Conservation (phyloP, 2,113 vertebrate species). For the mouse (Mus musculus) region DNA sequence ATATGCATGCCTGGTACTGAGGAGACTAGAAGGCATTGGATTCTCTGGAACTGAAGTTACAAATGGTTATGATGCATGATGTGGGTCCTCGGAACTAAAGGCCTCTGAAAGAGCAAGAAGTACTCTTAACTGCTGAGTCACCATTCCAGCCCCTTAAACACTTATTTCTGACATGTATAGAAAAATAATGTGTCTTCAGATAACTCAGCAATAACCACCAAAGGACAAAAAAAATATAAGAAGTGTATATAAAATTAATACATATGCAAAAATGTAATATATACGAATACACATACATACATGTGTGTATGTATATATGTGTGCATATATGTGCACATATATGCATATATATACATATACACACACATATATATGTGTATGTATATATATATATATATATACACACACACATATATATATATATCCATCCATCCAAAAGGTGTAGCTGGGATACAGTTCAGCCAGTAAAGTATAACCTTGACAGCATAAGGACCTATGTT, state of each 20-base stretch:
- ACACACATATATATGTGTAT: too few relatives aligned
- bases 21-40: not conserved
- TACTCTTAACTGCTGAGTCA: not conserved
- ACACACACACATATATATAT: too few relatives aligned
- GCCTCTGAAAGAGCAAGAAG: not conserved
- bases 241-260: conserved; percentile 37
- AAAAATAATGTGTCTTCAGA: conserved; percentile 34
- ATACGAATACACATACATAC: too few relatives aligned
- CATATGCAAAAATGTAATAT: not conserved
- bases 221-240: not conserved
- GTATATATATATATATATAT: too few relatives aligned
- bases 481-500: not conserved
- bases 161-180: not conserved
- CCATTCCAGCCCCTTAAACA: not conserved
- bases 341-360: too few relatives aligned
- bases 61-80: not conserved
- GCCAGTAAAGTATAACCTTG: not conserved
- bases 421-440: not conserved
- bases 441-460: not conserved
- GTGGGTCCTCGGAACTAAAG: not conserved
- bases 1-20: not conserved
- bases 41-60: not conserved
- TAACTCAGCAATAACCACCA: not conserved
- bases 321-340: too few relatives aligned
- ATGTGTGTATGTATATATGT: too few relatives aligned